A percentile compares a stretch with the other conserved stretches of the same genome.
These are phyloP conservation scores for Lithosia quadra DNA, from an alignment of 2,888 invertebrate species.

Conservation along the genomic window DNA sequence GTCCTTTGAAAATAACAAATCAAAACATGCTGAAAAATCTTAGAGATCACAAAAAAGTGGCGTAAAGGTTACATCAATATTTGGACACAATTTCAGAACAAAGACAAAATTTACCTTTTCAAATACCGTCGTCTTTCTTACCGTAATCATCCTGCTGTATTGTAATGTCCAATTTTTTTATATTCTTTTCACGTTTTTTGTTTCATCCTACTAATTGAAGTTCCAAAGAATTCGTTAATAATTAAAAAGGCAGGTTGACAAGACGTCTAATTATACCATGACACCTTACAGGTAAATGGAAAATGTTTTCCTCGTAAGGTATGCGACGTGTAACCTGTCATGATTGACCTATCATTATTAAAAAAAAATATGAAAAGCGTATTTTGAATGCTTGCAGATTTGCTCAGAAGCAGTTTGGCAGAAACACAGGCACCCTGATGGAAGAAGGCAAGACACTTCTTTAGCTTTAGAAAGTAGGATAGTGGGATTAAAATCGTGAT, in stretches of 20 bases:
- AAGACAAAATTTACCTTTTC: constrained; percentile 22
- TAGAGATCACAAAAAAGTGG: constrained; percentile 7
- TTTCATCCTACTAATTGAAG: constrained; percentile 55
- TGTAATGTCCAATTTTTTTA: constrained; percentile 45
- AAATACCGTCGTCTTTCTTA: constrained; percentile 27
- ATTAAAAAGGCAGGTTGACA: constrained; percentile 50
- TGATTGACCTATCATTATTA: no score
- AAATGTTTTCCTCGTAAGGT: constrained; percentile 31
- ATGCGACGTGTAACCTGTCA: not conserved
- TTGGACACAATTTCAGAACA: constrained; percentile 12
- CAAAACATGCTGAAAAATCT: not conserved
- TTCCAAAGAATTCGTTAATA: constrained; percentile 55
- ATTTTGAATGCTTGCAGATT: no score
- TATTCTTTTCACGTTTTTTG: constrained; percentile 50
- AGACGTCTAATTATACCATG: constrained; percentile 47
- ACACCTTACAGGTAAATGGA: constrained; percentile 39
- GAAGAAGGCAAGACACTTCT: no score
- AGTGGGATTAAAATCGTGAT: no score
- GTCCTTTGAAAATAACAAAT: constrained; percentile 1
- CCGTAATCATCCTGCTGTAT: constrained; percentile 35
- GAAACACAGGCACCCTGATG: no score
- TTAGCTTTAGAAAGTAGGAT: no score
- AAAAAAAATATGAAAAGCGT: no score
- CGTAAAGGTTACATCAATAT: constrained; percentile 14
- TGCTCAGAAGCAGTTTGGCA: not conserved